phyloP scores from a whole-genome alignment of 2,888 invertebrate species.

The Anarsia innoxiella region DNA sequence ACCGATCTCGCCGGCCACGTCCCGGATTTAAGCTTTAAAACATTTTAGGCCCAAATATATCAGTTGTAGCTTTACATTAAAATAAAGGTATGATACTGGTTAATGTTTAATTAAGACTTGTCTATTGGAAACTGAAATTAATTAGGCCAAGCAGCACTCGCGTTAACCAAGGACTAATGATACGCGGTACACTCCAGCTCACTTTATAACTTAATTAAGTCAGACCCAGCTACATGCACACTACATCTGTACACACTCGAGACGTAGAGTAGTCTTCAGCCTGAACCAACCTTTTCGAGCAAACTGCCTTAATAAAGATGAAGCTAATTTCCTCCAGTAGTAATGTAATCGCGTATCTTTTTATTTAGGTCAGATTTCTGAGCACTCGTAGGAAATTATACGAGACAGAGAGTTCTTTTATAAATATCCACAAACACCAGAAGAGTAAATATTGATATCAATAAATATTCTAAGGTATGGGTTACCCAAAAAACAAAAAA shows the following conservation, averaged over 20 bases:
- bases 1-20: slow-evolving; percentile 35
- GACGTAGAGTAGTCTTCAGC: no score
- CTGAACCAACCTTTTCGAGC: no score
- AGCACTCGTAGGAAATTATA: slow-evolving; percentile 13
- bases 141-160: background rate
- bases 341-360: slow-evolving; percentile 19
- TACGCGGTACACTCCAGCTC: slow-evolving; percentile 2
- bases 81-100: no score
- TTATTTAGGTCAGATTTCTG: slow-evolving; percentile 5
- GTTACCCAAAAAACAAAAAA: no score
- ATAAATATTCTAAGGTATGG: no score
- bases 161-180: slow-evolving; percentile 4
- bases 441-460: no score
- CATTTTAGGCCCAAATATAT: no score
- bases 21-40: background rate
- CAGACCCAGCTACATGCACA: background rate
- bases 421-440: no score
- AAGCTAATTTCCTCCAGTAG: slow-evolving; percentile 35
- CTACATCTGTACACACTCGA: no score
- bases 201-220: slow-evolving; percentile 6
- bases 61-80: no score
- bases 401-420: background rate
- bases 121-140: background rate
- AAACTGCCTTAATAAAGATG: slow-evolving; percentile 31
- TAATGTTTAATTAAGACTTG: no score